A percentile compares a stretch with the other conserved stretches of the same genome.
phyloP scores from a whole-genome alignment of 2,797 vertebrate species.

The Discoglossus pictus region DNA sequence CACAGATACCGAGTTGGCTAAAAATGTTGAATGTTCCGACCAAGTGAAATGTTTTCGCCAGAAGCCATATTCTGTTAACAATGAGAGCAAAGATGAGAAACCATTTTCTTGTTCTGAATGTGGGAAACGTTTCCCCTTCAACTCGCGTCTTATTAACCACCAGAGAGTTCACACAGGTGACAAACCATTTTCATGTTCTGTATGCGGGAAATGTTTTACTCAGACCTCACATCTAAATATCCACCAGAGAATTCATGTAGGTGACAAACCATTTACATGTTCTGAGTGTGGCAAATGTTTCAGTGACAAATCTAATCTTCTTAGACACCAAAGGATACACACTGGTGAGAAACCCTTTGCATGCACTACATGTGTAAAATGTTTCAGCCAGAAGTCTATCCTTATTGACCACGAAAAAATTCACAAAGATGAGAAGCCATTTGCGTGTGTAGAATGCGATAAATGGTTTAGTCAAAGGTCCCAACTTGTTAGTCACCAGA shows the following conservation, averaged over 20 bases:
- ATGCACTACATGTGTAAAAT: slow-evolving; percentile 70
- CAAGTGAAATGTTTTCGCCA: no score
- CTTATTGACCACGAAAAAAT: slow-evolving; percentile 72
- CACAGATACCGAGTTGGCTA: no score
- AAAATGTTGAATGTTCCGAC: no score
- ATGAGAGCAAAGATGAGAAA: no score
- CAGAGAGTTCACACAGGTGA: no score
- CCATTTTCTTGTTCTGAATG: no score
- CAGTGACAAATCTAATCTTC: background rate
- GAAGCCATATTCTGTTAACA: no score
- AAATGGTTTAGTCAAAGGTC: slow-evolving; percentile 71
- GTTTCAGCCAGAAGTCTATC: slow-evolving; percentile 77
- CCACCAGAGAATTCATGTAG: slow-evolving; percentile 9
- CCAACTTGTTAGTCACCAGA: slow-evolving; percentile 72
- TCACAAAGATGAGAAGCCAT: slow-evolving; percentile 70
- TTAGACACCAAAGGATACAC: slow-evolving; percentile 70
- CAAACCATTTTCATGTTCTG: no score
- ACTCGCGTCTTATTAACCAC: no score
- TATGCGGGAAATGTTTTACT: no score
- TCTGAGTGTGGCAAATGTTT: background rate
- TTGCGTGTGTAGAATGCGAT: slow-evolving; percentile 70
- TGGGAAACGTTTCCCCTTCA: no score
- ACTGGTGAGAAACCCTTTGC: slow-evolving; percentile 67
- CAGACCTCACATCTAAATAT: no score
- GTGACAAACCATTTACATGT: background rate